Evolutionary conservation across 2,113 vertebrate genomes (phyloP), one percentile per base, ranked within the genome.

Genomic region (Lathamus discolor): DNA sequence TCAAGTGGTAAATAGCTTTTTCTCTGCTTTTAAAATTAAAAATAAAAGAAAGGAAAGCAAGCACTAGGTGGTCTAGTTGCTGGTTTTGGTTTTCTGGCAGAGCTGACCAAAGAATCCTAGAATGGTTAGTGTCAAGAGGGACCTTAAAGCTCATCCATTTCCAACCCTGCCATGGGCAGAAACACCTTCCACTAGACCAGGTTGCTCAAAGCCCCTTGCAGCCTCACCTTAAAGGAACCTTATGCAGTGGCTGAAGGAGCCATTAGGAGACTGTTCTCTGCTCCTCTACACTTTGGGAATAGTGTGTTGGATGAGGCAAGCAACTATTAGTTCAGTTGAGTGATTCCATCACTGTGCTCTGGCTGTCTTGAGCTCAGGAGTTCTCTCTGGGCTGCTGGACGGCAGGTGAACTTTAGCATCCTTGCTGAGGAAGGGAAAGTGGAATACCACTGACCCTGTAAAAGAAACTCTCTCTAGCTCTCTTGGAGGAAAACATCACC

Each of bases 1-100:
- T 97, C 61, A 97, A 97, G 70, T 86, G 97, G 98, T 97, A 98
- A 98, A 66, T 94, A 91, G 6, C 75, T 69, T 84, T 75, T 78
- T 41, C 18, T 54, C 17, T 86, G n/a, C 8, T 83, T 66, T 6
- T 2, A 24, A 23, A 52, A 18, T 29, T 9, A 43, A 2, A 5
- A 49, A 9, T 54, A 17, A 12, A 15, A 1, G 23, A 16, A 33
- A 25, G 25, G 23, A 7, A 27, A 54, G 13, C 17, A 11, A n/a
- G 3, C 11, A 9, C 13, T 13, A 4, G 4, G 8, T 72, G 27
- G 22, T 72, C 29, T 68, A 18, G 7, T 8, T 85, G n/a, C 5
- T 91, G 35, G 8, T 35, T 77, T 35, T 23, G 78, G 39, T 35
- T 20, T 44, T 25, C 27, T 27, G 51, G n/a, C 11, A n/a, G 31